Evolutionary conservation across 2,888 invertebrate species (phyloP).

Genomic region (Neoaliturus tenellus): DNA sequence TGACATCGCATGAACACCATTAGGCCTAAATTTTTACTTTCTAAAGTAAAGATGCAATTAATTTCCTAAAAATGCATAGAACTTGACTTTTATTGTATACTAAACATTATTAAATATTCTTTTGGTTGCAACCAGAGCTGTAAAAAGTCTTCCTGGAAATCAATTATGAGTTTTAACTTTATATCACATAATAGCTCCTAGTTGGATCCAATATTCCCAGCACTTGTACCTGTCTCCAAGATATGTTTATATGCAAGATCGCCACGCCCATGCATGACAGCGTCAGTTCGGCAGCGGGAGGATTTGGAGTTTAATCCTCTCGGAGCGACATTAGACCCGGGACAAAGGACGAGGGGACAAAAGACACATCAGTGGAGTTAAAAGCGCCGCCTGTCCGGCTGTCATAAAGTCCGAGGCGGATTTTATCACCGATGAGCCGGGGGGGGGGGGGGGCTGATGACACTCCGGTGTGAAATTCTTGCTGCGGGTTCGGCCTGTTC

Average conservation of each 20-base stretch:
- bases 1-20: too few species aligned
- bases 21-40: too few species aligned
- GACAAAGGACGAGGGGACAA: conserved; percentile 2
- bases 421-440: background rate
- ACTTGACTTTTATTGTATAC: too few species aligned
- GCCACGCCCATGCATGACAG: background rate
- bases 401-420: conserved; percentile 27
- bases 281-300: background rate
- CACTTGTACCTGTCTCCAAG: background rate
- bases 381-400: conserved; percentile 12
- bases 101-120: too few species aligned
- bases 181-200: too few species aligned
- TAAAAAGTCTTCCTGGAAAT: too few species aligned
- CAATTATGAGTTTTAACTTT: too few species aligned
- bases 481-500: conserved; percentile 26
- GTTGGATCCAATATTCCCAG: too few species aligned
- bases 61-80: too few species aligned
- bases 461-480: conserved; percentile 47
- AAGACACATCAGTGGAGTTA: conserved; percentile 20
- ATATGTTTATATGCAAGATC: background rate
- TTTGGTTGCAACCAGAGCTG: too few species aligned
- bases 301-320: conserved; percentile 1
- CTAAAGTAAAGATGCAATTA: too few species aligned
- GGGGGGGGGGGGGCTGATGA: conserved; percentile 2
- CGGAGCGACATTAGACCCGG: background rate